These are phyloP conservation scores for Datnioides undecimradiatus DNA, from an alignment of 2,113 vertebrate species.

Conservation along the genomic window DNA sequence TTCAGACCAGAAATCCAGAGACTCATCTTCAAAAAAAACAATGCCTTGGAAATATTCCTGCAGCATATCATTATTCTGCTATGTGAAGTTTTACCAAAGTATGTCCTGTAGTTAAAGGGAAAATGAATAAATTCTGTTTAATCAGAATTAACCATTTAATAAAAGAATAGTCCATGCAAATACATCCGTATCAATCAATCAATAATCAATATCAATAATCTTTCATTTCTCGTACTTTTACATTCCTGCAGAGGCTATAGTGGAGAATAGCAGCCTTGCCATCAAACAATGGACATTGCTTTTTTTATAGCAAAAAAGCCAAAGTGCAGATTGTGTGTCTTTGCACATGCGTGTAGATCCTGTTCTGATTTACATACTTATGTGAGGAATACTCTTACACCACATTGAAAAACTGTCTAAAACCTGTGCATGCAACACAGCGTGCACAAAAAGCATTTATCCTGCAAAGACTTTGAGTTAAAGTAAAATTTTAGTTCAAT, in stretches of 20 bases:
- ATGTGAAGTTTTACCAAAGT: not conserved
- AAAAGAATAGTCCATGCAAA: too few species aligned
- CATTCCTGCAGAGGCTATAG: not conserved
- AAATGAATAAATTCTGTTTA: too few species aligned
- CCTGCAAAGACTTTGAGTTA: too few species aligned
- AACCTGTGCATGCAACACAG: not conserved
- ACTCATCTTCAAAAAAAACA: not conserved
- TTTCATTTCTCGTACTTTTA: not conserved
- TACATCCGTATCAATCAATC: too few species aligned
- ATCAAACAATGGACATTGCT: not conserved
- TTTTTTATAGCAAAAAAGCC: not conserved
- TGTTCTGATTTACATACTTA: not conserved
- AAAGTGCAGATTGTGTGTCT: not conserved
- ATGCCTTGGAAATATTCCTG: not conserved
- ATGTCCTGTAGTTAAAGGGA: not conserved
- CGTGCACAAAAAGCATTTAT: too few species aligned
- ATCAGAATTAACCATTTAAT: too few species aligned
- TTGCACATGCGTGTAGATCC: too few species aligned
- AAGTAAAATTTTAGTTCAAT: not conserved
- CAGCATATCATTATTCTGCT: not conserved
- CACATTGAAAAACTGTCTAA: not conserved
- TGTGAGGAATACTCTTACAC: not conserved
- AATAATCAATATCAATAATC: not conserved
- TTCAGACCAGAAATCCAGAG: conserved; percentile 7
- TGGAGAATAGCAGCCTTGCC: not conserved